Evolutionary conservation across 2,113 vertebrate genomes (phyloP), one percentile per base, ranked within the genome.

Genomic region (Esox niger): DNA sequence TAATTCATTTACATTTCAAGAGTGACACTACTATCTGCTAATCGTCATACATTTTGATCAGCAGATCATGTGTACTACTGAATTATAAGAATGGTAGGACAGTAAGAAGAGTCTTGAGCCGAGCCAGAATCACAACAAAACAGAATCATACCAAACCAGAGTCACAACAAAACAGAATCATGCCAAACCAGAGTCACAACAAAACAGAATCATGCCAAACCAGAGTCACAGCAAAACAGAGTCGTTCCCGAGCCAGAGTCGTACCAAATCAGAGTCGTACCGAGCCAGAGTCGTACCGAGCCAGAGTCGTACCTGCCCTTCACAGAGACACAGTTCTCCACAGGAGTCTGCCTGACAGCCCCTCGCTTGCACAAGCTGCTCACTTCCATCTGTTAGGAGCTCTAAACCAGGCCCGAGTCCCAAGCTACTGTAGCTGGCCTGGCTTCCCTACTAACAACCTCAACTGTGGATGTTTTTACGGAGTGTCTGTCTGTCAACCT

Each of bases 361-460:
- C 79, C 79, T 79, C 75, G 70, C 79, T 85, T 79, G 66, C 79
- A 84, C 87, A 87, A 88, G 83, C 87, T 88, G 85, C 85, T 86
- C 85, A 61, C n/a, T 73, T 84, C 88, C 87, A 88, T 87, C 86
- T 88, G 87, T 85, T 84, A 87, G 70, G 78, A 83, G 69, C 75
- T 74, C 82, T 70, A 81, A 81, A 63, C 82, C 52, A 59, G 75
- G 73, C 80, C 67, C 74, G 33, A 33, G 69, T 71, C 43, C 78
- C 77, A 82, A 71, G 66, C 69, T 75, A 70, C 70, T 74, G 2
- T 76, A 61, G 56, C 70, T 61, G 61, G 61, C 56, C 59, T 69
- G 27, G 75, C 49, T 30, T 23, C 47, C 62, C 29, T 64, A 27
- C 43, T 54, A 59, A 77, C 67, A 11, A 30, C 30, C 49, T n/a